Percentiles rank a stretch among this genome's conserved stretches.
These are phyloP conservation scores for Hycleus cichorii DNA, from an alignment of 1,140 invertebrate genomes.

Conservation along the genomic window DNA sequence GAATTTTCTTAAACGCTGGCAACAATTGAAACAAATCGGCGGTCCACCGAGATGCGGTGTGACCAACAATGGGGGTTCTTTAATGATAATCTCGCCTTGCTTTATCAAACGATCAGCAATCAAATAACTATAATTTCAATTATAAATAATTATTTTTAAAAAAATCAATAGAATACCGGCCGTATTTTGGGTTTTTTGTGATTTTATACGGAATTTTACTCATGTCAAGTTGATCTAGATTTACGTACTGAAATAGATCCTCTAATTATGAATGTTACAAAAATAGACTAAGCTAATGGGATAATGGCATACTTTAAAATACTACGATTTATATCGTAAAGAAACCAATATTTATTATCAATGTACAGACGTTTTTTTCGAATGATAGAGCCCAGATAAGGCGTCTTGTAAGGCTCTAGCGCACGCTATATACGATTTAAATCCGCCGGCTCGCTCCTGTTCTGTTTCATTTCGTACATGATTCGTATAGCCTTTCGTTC, in stretches of 20 bases:
- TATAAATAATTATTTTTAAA: no score
- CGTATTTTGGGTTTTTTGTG: no score
- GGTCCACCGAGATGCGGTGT: background rate
- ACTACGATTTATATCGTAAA: no score
- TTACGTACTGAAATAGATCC: no score
- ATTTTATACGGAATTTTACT: no score
- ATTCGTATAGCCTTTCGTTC: conserved; percentile 61
- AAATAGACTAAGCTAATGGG: no score
- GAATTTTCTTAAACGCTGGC: conserved; percentile 1
- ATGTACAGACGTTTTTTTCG: conserved; percentile 29
- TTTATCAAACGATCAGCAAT: conserved; percentile 1
- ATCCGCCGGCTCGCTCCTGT: conserved; percentile 82
- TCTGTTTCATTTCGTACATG: conserved; percentile 65
- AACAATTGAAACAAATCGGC: conserved; percentile 6
- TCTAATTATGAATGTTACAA: no score
- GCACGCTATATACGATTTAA: conserved; percentile 72
- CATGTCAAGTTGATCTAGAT: no score
- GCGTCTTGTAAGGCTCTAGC: conserved; percentile 85
- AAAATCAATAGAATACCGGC: no score
- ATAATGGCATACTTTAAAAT: no score
- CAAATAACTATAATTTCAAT: conserved; percentile 2
- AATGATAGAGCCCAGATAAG: conserved; percentile 72
- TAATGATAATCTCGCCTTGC: conserved; percentile 5
- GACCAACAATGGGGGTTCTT: conserved; percentile 1
- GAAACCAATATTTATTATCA: no score